Evolutionary conservation across 1,140 invertebrate genomes (phyloP).

Genomic region (Danaus plexippus): DNA sequence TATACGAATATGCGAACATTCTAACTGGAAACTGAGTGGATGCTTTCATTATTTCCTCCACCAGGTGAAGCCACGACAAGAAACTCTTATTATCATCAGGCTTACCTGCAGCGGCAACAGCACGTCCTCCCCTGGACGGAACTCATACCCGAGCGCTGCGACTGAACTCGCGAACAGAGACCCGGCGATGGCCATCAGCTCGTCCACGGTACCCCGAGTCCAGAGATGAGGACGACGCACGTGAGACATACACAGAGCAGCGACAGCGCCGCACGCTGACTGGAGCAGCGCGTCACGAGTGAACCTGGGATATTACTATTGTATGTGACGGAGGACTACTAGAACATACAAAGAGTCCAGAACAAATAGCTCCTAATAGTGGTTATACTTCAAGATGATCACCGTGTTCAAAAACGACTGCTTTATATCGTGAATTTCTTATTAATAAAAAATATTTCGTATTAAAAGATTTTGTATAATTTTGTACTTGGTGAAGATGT

Average conservation of each 20-base stretch:
- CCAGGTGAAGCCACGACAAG: no score
- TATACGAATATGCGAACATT: no score
- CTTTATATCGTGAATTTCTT: no score
- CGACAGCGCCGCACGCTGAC: constrained; percentile 59
- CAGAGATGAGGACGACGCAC: constrained; percentile 63
- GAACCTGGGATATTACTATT: constrained; percentile 41
- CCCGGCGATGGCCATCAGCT: constrained; percentile 46
- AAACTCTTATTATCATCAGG: not conserved
- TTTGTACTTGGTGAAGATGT: no score
- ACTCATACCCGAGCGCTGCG: constrained; percentile 60
- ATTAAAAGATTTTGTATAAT: no score
- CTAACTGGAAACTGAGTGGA: no score
- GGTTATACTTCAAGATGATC: not conserved
- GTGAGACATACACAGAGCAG: constrained; percentile 63
- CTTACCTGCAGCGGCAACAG: constrained; percentile 52
- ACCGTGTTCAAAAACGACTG: no score
- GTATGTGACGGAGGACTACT: not conserved
- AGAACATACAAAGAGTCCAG: not conserved
- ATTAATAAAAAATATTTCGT: no score
- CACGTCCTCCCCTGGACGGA: constrained; percentile 68
- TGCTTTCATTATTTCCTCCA: no score
- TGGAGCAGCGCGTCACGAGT: constrained; percentile 51
- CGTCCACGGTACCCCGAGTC: constrained; percentile 68
- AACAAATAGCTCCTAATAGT: not conserved
- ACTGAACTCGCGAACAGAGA: constrained; percentile 45